These are phyloP conservation scores for Sebastes trivittatus DNA, from an alignment of 2,797 vertebrate genomes.

Conservation along the genomic window DNA sequence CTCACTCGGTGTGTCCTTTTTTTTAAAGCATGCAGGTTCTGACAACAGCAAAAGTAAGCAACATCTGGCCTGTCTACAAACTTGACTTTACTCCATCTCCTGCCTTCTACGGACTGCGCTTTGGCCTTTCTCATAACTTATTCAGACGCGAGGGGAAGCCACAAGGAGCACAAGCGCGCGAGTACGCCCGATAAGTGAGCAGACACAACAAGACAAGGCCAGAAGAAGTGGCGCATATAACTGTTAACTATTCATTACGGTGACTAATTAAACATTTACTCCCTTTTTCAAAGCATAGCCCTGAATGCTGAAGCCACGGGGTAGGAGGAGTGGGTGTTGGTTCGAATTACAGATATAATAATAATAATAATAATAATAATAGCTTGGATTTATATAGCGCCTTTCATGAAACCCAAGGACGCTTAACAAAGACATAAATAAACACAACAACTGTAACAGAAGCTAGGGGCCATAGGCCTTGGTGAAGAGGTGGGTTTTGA, in stretches of 20 bases:
- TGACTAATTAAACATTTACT: slow-evolving; percentile 74
- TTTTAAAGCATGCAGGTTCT: slow-evolving; percentile 12
- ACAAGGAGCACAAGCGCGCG: slow-evolving; percentile 31
- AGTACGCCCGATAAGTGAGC: slow-evolving; percentile 27
- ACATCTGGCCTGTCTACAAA: background rate
- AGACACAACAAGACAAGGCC: slow-evolving; percentile 60
- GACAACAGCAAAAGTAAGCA: background rate
- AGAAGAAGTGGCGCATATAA: slow-evolving; percentile 61
- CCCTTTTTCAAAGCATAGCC: slow-evolving; percentile 59
- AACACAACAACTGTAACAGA: too few relatives aligned
- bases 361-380: too few relatives aligned
- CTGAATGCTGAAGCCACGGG: slow-evolving; percentile 47
- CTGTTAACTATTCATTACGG: slow-evolving; percentile 71
- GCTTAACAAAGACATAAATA: too few relatives aligned
- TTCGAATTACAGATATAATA: slow-evolving; percentile 50
- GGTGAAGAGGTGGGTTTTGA: too few relatives aligned
- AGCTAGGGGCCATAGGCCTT: too few relatives aligned
- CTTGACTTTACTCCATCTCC: slow-evolving; percentile 25
- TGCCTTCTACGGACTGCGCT: slow-evolving; percentile 6
- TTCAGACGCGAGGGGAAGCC: slow-evolving; percentile 54
- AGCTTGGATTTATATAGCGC: too few relatives aligned
- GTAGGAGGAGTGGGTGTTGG: slow-evolving; percentile 40
- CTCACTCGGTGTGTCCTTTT: slow-evolving; percentile 19
- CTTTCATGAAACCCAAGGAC: too few relatives aligned
- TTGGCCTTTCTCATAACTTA: slow-evolving; percentile 66